Evolutionary conservation across 2,797 vertebrate species (phyloP), one percentile per base, ranked within the genome.

Genomic region (Xenopus petersii): DNA sequence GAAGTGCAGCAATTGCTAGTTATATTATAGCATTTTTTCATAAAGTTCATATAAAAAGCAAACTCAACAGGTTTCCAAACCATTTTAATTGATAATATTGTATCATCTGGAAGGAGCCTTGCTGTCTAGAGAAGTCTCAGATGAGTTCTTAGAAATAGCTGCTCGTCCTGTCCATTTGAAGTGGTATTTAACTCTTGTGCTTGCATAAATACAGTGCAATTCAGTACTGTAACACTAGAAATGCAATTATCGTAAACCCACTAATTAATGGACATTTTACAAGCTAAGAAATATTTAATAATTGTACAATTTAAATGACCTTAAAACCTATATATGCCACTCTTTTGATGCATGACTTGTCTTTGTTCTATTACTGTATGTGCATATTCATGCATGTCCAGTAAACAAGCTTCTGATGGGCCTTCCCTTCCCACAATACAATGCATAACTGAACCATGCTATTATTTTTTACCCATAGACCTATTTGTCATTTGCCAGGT

Each of bases 31-130:
- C 36, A 3, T 60, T 21, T 49, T 51, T 26, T 51, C 59, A 47
- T 56, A n/a, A 72, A 72, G 70, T 72, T 77, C 49, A 72, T 72
- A 62, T 77, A 72, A 72, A 72, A 70, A 67, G 55, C 63, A 67
- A 67, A 67, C 70, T 58, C 75, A 68, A 73, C 64, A 73, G 75
- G 58, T 77, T 71, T 12, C 59, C 47, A 36, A 68, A 73, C 48
- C 36, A 48, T 73, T 68, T 59, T 77, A 77, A 78, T 78, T 78
- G 75, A 78, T 77, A 73, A 67, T 64, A 78, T 78, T 49, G 3
- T 72, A 68, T 77, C 36, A 73, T 68, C 48, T 64, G 75, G 75
- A 78, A 64, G 75, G 71, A 78, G 71, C 75, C 75, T 46, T 16
- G n/a, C 66, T 59, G 75, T 78, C 75, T 78, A 64, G 59, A 69